phyloP scores from a whole-genome alignment of 1,140 invertebrate genomes.

The Odontomachus brunneus region DNA sequence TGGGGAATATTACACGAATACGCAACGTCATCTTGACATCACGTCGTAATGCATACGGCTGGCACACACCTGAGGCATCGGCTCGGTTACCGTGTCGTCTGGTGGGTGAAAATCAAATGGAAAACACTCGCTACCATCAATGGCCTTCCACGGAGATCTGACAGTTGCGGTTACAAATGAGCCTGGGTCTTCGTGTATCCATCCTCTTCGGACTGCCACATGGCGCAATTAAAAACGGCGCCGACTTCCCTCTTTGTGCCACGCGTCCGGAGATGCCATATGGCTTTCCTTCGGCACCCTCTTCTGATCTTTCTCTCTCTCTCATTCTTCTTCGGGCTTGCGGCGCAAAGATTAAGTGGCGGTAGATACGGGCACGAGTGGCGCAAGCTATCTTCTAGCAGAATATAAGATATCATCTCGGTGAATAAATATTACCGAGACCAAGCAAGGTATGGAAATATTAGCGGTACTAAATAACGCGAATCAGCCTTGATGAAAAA shows the following conservation, averaged over 20 bases:
- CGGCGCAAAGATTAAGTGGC: conserved; percentile 64
- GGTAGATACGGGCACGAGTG: conserved; percentile 44
- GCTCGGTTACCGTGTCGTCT: conserved; percentile 59
- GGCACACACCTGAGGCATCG: conserved; percentile 58
- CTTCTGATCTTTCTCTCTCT: conserved; percentile 32
- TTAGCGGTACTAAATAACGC: background rate
- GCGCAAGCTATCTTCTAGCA: conserved; percentile 5
- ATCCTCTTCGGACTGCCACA: conserved; percentile 74
- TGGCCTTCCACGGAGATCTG: conserved; percentile 53
- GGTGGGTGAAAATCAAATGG: conserved; percentile 66
- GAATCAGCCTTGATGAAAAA: background rate
- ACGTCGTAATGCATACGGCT: conserved; percentile 50
- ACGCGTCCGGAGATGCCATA: conserved; percentile 80
- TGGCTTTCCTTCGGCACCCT: conserved; percentile 76
- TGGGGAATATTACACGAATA: conserved; percentile 7
- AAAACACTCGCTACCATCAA: conserved; percentile 43
- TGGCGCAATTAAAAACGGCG: conserved; percentile 83
- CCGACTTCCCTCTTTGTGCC: conserved; percentile 79
- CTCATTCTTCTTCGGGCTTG: conserved; percentile 36
- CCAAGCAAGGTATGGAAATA: background rate
- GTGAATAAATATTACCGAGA: background rate
- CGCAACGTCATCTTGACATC: conserved; percentile 59
- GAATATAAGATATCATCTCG: conserved; percentile 12
- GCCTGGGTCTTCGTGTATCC: conserved; percentile 49
- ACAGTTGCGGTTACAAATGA: conserved; percentile 81